Conservation (phyloP, 2,113 vertebrate species). For the Chaetops frenatus region DNA sequence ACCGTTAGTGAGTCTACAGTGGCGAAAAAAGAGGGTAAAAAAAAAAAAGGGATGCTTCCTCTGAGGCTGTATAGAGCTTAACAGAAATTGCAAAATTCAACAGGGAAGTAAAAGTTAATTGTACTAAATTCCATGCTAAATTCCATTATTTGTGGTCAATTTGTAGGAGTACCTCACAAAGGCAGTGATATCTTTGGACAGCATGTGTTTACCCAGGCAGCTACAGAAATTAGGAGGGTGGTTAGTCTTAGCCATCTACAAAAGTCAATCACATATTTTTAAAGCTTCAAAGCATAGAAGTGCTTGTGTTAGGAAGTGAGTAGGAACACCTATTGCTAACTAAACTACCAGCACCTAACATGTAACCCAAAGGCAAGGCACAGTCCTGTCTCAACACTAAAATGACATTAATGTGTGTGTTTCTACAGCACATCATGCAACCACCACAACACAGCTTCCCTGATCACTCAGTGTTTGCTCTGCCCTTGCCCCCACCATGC, state of each 20-base stretch:
- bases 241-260: not conserved
- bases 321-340: not conserved
- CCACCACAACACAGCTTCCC: not conserved
- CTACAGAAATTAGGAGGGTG: not conserved
- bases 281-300: not conserved
- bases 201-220: not conserved
- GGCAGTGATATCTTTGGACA: not conserved
- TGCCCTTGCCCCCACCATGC: not conserved
- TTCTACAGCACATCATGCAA: not conserved
- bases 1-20: not conserved
- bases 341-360: not conserved
- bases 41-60: not conserved
- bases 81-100: not conserved
- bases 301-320: not conserved
- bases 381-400: not conserved
- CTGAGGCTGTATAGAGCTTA: not conserved
- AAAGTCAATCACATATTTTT: not conserved
- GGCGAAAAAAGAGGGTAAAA: rapidly evolving
- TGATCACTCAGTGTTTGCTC: not conserved
- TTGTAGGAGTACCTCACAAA: not conserved
- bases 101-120: not conserved
- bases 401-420: not conserved
- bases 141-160: not conserved
- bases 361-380: not conserved
- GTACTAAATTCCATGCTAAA: not conserved